These are phyloP conservation scores for human (Homo sapiens) DNA, from an alignment of 2,113 vertebrate species.

Conservation along the genomic window DNA sequence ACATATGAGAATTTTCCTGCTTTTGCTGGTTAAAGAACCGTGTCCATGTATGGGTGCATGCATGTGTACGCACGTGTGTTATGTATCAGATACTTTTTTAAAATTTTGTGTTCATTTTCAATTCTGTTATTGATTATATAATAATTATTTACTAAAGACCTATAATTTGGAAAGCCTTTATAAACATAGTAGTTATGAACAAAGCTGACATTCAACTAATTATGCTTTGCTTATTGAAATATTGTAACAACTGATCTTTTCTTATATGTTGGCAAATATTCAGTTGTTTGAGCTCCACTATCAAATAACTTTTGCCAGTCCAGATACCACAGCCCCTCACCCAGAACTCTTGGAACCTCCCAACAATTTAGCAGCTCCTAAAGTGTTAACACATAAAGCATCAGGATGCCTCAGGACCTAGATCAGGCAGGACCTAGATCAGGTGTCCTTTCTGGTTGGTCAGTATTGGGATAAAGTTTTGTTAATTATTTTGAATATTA, in stretches of 20 bases:
- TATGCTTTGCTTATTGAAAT: neutral
- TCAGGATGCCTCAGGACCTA: neutral
- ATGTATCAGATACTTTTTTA: neutral
- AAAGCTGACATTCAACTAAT: neutral
- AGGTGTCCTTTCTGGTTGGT: neutral
- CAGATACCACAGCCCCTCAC: neutral
- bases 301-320: neutral
- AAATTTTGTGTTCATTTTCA: neutral
- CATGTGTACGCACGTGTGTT: neutral
- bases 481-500: conserved; percentile 14
- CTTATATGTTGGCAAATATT: neutral
- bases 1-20: neutral
- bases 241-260: neutral
- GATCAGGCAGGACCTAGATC: neutral
- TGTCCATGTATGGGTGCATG: neutral
- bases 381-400: neutral
- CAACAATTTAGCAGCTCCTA: neutral
- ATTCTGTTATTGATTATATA: neutral
- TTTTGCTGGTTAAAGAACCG: neutral
- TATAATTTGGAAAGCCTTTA: conserved; percentile 2
- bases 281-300: neutral
- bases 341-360: neutral
- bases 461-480: neutral
- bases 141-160: neutral
- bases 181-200: neutral